Percentiles rank a stretch among this genome's conserved stretches.
Evolutionary conservation across 2,797 vertebrate species (phyloP).

Genomic region (Rhabdomys pumilio): DNA sequence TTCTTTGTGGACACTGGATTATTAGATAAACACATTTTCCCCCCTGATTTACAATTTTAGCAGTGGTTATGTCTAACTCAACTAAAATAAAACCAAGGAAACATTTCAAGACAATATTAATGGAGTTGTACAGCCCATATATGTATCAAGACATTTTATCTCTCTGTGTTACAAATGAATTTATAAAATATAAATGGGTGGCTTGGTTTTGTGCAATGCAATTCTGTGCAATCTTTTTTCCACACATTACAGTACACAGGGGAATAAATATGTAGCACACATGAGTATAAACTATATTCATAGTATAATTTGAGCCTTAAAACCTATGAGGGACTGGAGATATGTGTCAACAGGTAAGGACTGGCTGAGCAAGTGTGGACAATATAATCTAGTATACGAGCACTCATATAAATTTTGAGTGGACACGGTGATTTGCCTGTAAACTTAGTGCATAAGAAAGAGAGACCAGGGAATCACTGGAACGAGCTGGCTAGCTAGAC

Average conservation of each 20-base stretch:
- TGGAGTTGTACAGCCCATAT: background rate
- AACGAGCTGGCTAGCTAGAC: background rate
- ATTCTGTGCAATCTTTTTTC: background rate
- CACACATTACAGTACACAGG: background rate
- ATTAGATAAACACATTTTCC: constrained; percentile 4
- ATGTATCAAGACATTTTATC: background rate
- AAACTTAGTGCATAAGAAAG: too few species aligned
- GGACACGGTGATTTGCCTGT: too few species aligned
- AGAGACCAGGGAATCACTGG: background rate
- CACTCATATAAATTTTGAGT: background rate
- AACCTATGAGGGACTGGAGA: too few species aligned
- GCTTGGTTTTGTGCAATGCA: background rate
- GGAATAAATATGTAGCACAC: background rate
- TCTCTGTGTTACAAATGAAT: background rate
- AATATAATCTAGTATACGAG: background rate
- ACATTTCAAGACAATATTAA: background rate
- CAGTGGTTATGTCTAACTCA: constrained; percentile 26
- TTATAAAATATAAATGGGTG: background rate
- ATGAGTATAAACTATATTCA: background rate
- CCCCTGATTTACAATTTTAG: constrained; percentile 2
- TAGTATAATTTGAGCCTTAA: background rate
- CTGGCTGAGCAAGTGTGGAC: background rate
- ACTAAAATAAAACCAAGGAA: constrained; percentile 26
- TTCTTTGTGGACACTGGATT: background rate
- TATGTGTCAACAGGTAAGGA: background rate